Evolutionary conservation across 2,888 invertebrate species (phyloP).

Genomic region (Allophyes oxyacanthae): DNA sequence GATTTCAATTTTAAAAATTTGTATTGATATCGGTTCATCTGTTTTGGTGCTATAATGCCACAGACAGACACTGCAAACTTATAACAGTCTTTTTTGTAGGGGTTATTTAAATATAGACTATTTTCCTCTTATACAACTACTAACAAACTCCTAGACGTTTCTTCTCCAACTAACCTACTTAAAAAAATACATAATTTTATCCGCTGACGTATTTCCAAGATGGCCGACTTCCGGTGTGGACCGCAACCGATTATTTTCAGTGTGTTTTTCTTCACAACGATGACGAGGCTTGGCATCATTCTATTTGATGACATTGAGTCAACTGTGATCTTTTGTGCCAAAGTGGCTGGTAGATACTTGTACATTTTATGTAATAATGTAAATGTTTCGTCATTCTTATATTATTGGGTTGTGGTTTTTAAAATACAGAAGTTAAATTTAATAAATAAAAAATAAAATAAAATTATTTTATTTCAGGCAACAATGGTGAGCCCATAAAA

Average conservation of each 20-base stretch:
- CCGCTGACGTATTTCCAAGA: constrained; percentile 62
- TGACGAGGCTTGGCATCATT: constrained; percentile 53
- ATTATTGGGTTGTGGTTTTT: not conserved
- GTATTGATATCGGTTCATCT: no score
- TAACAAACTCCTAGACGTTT: not conserved
- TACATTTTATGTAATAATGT: constrained; percentile 22
- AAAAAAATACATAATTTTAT: constrained; percentile 34
- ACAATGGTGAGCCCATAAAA: no score
- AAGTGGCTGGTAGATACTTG: constrained; percentile 21
- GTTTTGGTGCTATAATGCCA: no score
- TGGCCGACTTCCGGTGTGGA: constrained; percentile 64
- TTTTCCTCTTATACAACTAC: no score
- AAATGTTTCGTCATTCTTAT: constrained; percentile 13
- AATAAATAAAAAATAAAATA: no score
- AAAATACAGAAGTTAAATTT: not conserved
- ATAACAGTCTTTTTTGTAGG: no score
- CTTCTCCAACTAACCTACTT: constrained; percentile 19
- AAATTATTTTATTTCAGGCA: no score
- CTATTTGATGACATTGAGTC: constrained; percentile 52
- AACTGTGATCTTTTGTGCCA: constrained; percentile 35
- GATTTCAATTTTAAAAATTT: no score
- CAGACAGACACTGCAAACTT: no score
- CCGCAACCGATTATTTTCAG: constrained; percentile 67
- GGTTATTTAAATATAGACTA: no score
- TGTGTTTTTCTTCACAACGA: constrained; percentile 59